A percentile compares a stretch with the other conserved stretches of the same genome.
phyloP scores from a whole-genome alignment of 1,140 invertebrate genomes.

The Dinoponera quadriceps region DNA sequence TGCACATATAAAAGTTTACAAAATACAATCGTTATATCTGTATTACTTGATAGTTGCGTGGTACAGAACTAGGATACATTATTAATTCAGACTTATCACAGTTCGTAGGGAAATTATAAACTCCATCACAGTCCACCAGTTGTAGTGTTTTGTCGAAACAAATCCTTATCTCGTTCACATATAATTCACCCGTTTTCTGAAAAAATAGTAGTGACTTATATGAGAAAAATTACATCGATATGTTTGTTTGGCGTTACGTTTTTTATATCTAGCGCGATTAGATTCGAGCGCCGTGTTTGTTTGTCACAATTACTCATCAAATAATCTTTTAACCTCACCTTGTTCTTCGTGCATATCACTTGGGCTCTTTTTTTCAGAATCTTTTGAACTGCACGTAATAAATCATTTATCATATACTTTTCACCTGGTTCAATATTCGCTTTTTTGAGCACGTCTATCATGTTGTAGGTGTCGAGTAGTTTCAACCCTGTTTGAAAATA shows the following conservation, averaged over 20 bases:
- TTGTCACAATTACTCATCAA: background rate
- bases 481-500: constrained; percentile 90
- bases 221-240: background rate
- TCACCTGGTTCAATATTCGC: constrained; percentile 87
- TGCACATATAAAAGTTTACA: background rate
- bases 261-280: constrained; percentile 5
- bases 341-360: constrained; percentile 73
- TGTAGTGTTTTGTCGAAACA: constrained; percentile 89
- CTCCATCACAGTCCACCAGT: constrained; percentile 87
- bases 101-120: constrained; percentile 85
- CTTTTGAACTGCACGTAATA: constrained; percentile 87
- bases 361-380: constrained; percentile 71
- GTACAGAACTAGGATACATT: constrained; percentile 86
- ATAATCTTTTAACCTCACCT: constrained; percentile 69
- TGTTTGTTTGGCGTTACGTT: background rate
- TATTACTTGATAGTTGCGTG: constrained; percentile 52
- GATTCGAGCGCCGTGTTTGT: constrained; percentile 70
- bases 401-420: constrained; percentile 86
- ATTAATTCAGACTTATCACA: constrained; percentile 86
- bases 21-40: constrained; percentile 32
- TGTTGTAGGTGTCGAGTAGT: constrained; percentile 88
- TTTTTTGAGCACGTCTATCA: constrained; percentile 87
- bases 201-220: constrained; percentile 42
- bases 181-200: constrained; percentile 85
- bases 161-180: constrained; percentile 85